Percentiles rank a stretch among this genome's conserved stretches.
Conservation (phyloP, 35 echinoderm and acorn worm species). For the Nesometra sesokonis region DNA sequence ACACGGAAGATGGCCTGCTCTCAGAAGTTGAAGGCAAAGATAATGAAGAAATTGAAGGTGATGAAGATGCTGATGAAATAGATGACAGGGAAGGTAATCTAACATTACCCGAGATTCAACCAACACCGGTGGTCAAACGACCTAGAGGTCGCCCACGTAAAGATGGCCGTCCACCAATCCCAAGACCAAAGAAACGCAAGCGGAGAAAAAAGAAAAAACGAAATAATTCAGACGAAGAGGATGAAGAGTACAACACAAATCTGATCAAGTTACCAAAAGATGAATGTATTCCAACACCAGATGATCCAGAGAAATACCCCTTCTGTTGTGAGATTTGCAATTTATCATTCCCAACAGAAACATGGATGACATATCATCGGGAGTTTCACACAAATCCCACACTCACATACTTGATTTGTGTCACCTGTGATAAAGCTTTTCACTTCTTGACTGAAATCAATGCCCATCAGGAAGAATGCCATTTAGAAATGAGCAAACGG, state of each 20-base stretch:
- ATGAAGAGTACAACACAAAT: slow-evolving; percentile 25
- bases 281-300: slow-evolving; percentile 58
- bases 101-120: background rate
- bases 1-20: slow-evolving; percentile 20
- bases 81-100: background rate
- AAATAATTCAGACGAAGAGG: slow-evolving; percentile 39
- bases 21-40: slow-evolving; percentile 49
- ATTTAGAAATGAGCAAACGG: slow-evolving; percentile 44
- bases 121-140: slow-evolving; percentile 24
- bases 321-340: slow-evolving; percentile 66
- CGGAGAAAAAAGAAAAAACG: slow-evolving; percentile 15
- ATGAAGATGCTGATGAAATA: slow-evolving; percentile 2
- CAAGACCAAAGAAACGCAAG: slow-evolving; percentile 31
- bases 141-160: slow-evolving; percentile 59
- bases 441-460: slow-evolving; percentile 59
- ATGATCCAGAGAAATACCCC: slow-evolving; percentile 54
- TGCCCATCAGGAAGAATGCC: slow-evolving; percentile 46
- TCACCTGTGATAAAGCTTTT: slow-evolving; percentile 78
- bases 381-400: slow-evolving; percentile 47
- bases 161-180: slow-evolving; percentile 47
- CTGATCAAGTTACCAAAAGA: slow-evolving; percentile 38
- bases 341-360: slow-evolving; percentile 59
- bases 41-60: slow-evolving; percentile 32
- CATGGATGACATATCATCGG: slow-evolving; percentile 75
- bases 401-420: slow-evolving; percentile 66